A percentile compares a stretch with the other conserved stretches of the same genome.
Conservation (phyloP, 2,113 vertebrate species). For the Gymnobelideus leadbeateri region DNA sequence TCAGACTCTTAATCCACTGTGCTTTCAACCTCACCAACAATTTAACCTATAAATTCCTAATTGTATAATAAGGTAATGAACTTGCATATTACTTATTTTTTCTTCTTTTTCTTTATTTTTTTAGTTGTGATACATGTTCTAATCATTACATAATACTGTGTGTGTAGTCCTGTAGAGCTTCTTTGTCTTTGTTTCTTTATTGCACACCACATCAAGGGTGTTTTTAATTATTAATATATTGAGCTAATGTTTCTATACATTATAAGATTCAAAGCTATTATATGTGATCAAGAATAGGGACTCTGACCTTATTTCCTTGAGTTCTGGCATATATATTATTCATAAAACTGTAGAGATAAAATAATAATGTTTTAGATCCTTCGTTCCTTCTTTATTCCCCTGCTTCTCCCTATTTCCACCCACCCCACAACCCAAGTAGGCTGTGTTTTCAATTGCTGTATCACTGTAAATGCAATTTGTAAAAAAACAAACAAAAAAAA, state of each 20-base stretch:
- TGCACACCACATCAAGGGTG: background rate
- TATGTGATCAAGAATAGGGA: background rate
- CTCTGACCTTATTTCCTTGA: constrained; percentile 33
- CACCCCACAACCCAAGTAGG: background rate
- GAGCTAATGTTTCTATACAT: background rate
- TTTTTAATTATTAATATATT: constrained; percentile 5
- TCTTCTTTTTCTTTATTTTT: background rate
- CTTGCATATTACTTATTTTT: constrained; percentile 37
- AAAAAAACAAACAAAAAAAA: background rate
- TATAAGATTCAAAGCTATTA: background rate
- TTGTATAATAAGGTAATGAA: background rate
- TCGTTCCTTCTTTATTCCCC: background rate
- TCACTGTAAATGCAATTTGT: background rate
- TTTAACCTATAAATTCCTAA: background rate
- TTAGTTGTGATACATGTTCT: background rate
- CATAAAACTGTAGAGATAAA: constrained; percentile 4
- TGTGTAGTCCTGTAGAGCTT: background rate
- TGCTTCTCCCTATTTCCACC: background rate
- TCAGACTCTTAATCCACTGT: background rate
- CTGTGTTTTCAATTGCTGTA: background rate
- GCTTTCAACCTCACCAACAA: background rate
- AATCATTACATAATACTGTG: background rate
- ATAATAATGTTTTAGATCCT: background rate
- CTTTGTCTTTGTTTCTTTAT: background rate
- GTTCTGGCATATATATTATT: background rate